These are phyloP conservation scores for Fragum fragum DNA, from an alignment of 2,888 invertebrate genomes.

Conservation along the genomic window DNA sequence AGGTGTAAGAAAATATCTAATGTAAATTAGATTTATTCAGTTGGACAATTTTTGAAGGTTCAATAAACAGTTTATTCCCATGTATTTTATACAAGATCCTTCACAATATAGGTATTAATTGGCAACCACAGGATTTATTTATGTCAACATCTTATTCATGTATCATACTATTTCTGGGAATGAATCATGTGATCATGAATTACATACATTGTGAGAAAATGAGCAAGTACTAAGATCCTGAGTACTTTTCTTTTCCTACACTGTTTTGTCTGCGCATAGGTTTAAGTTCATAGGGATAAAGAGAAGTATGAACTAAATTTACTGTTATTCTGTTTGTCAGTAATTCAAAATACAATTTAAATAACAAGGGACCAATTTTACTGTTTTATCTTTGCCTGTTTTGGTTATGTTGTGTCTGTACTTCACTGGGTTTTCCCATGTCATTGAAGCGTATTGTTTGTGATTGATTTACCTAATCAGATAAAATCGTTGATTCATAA, in stretches of 20 bases:
- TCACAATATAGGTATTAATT: background rate
- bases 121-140: too few species aligned
- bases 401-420: constrained; percentile 22
- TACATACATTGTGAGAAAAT: too few species aligned
- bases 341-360: constrained; percentile 3
- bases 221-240: too few species aligned
- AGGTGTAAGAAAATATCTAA: constrained; percentile 3
- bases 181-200: too few species aligned
- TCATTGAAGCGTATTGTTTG: constrained; percentile 6
- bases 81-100: background rate
- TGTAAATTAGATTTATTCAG: constrained; percentile 16
- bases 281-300: background rate
- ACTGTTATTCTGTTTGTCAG: background rate
- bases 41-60: constrained; percentile 16
- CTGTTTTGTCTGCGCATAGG: too few species aligned
- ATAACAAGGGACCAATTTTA: too few species aligned
- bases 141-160: too few species aligned
- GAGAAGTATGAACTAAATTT: background rate
- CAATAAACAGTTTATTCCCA: constrained; percentile 19
- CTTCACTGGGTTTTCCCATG: background rate
- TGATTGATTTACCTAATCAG: constrained; percentile 24
- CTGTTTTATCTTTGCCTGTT: too few species aligned
- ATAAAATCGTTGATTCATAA: constrained; percentile 23
- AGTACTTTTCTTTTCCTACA: too few species aligned
- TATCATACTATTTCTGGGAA: too few species aligned